Base-by-base conservation (phyloP, 2,888 invertebrate species). In the Phaedon cochleariae region DNA sequence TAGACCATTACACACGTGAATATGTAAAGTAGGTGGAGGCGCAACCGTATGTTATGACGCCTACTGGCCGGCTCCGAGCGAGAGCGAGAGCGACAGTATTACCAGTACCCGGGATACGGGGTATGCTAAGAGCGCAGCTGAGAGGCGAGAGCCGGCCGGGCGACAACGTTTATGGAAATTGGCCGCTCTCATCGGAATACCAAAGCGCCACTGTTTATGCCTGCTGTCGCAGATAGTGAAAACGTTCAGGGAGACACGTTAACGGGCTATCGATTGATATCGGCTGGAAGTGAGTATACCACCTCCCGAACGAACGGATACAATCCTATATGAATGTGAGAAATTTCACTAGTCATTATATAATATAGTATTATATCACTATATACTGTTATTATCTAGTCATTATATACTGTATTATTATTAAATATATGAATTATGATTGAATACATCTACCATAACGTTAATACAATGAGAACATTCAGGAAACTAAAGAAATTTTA, bases 81-180 rank as follows among this genome's bases (percentile, higher is more conserved):
- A 62, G 63, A 59, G 63, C 59, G n/a, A n/a, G n/a, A n/a, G n/a
- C n/a, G n/a, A n/a, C n/a, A n/a, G n/a, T n/a, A n/a, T n/a, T n/a
- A n/a, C n/a, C n/a, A n/a, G n/a, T n/a, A n/a, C 62, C 48, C 62
- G 69, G 66, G 60, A 68, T 66, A 68, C n/a, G n/a, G 70, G 64
- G 70, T 64, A 70, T 68, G 70, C 68, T 54, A 64, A 70, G 15
- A 41, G 41, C 41, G 15, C 41, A 41, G 41, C 41, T n/a, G 41
- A 41, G 6, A 69, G 64, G 64, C 29, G 41, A 41, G 6, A 69
- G 64, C 66, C 29, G 62, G 54, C 61, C 61, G 60, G 64, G 72
- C 76, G 74, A 77, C 73, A 67, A 72, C 69, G 67, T 74, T 41
- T 77, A 79, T 79, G 77, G 77, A 79, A 79, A 79, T 79, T 68